phyloP scores from a whole-genome alignment of 2,888 invertebrate species.

The Drosophila merina region DNA sequence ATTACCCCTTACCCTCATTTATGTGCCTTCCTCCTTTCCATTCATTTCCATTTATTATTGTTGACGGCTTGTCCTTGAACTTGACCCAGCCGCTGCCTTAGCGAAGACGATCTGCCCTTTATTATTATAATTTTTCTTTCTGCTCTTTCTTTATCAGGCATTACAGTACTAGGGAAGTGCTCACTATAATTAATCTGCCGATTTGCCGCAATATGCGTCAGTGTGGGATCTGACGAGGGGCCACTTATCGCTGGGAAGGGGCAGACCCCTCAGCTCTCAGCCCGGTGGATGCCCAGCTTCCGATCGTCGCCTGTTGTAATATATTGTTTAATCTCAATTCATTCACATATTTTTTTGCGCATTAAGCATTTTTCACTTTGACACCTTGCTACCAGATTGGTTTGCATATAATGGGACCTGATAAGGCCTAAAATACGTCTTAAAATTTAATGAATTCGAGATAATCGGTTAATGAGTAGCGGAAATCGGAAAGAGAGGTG shows the following conservation, averaged over 20 bases:
- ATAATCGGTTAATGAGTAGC: conserved; percentile 45
- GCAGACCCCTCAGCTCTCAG: background rate
- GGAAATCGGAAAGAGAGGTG: conserved; percentile 31
- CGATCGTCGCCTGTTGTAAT: conserved; percentile 24
- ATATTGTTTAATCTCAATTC: conserved; percentile 33
- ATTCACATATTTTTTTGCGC: conserved; percentile 55
- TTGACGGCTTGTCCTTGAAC: conserved; percentile 74
- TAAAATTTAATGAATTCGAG: conserved; percentile 29
- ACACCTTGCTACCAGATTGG: conserved; percentile 55
- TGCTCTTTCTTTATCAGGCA: conserved; percentile 27
- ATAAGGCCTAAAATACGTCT: conserved; percentile 49
- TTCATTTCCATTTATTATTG: conserved; percentile 65
- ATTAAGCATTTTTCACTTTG: conserved; percentile 54
- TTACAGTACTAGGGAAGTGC: conserved; percentile 53
- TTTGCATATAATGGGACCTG: conserved; percentile 45
- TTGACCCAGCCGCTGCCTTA: conserved; percentile 65
- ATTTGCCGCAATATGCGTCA: conserved; percentile 20
- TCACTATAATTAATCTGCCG: conserved; percentile 68
- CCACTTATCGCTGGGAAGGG: conserved; percentile 1
- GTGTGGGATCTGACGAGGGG: conserved; percentile 16
- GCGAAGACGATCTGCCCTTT: conserved; percentile 66
- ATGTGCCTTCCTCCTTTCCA: conserved; percentile 40
- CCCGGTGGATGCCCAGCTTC: conserved; percentile 1
- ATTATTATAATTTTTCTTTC: conserved; percentile 51
- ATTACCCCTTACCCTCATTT: conserved; percentile 31